phyloP scores from a whole-genome alignment of 1,140 invertebrate species.

The Papilio aristodemus region DNA sequence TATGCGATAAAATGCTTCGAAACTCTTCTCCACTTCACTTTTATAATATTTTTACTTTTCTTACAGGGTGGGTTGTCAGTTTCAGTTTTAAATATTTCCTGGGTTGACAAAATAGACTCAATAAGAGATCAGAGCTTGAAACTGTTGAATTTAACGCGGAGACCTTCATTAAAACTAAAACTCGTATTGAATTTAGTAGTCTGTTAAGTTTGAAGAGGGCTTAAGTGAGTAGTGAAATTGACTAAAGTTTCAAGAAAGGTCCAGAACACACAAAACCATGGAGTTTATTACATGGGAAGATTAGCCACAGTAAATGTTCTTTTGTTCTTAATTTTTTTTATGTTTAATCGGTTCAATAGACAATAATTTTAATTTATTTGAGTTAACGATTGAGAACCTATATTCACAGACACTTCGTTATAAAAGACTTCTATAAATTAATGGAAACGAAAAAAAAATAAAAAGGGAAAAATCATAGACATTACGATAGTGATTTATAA shows the following conservation, averaged over 20 bases:
- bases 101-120: background rate
- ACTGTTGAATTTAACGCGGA: background rate
- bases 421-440: too few relatives aligned
- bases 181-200: constrained; percentile 15
- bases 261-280: constrained; percentile 8
- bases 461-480: too few relatives aligned
- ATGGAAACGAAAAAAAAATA: too few relatives aligned
- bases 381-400: too few relatives aligned
- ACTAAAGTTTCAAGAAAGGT: background rate
- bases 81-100: background rate
- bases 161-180: constrained; percentile 11
- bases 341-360: too few relatives aligned
- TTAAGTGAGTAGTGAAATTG: constrained; percentile 8
- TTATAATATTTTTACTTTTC: too few relatives aligned
- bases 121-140: background rate
- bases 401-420: too few relatives aligned
- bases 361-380: too few relatives aligned
- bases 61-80: too few relatives aligned
- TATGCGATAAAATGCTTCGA: too few relatives aligned
- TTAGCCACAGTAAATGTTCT: background rate
- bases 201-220: background rate
- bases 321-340: background rate
- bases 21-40: too few relatives aligned
- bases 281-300: constrained; percentile 8
- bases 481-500: too few relatives aligned